A percentile compares a stretch with the other conserved stretches of the same genome.
Conservation (phyloP, 1,140 invertebrate species). For the Metopolophium dirhodum region DNA sequence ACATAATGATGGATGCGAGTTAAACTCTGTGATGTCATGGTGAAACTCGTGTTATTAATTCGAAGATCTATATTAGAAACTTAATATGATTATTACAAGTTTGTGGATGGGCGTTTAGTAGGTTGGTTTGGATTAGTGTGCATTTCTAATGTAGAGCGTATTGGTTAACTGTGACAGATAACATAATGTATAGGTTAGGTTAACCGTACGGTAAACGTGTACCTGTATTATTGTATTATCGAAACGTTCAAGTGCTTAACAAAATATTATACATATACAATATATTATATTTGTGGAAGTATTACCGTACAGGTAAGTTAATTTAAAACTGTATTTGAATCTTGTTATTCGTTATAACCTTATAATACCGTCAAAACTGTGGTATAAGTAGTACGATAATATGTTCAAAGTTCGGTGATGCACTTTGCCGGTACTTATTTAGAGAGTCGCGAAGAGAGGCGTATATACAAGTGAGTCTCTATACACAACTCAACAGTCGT, state of each 20-base stretch:
- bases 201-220: background rate
- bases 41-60: background rate
- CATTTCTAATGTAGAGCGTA: background rate
- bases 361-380: background rate
- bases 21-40: background rate
- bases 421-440: conserved; percentile 2
- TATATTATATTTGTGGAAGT: background rate
- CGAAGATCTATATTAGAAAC: background rate
- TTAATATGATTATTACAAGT: background rate
- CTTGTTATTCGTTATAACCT: background rate
- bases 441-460: background rate
- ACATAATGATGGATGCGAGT: background rate
- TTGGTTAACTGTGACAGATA: background rate
- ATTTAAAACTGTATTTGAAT: conserved; percentile 18
- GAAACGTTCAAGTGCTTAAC: background rate
- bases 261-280: background rate
- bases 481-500: background rate
- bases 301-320: background rate
- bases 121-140: too few species aligned
- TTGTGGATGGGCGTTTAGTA: background rate
- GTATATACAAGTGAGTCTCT: background rate
- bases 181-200: background rate
- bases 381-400: background rate
- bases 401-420: background rate
- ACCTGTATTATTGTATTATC: background rate